These are phyloP conservation scores for Linurgus olivaceus DNA, from an alignment of 2,797 vertebrate genomes.

Conservation along the genomic window DNA sequence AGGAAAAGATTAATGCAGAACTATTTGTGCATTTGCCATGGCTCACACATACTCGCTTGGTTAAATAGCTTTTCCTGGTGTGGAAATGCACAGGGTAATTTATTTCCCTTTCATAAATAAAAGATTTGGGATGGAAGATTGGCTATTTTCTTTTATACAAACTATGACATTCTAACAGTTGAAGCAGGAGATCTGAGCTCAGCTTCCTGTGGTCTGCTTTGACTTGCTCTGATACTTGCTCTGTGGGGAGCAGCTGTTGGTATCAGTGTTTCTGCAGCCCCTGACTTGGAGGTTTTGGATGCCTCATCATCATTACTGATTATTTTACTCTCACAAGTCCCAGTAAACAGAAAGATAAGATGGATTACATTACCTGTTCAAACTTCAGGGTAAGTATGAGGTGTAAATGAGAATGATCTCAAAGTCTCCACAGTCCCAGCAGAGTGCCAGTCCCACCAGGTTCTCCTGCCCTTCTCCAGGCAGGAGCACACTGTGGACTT, in stretches of 20 bases:
- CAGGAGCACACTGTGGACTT: background rate
- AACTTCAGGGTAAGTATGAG: background rate
- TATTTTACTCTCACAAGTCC: background rate
- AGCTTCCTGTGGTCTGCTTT: background rate
- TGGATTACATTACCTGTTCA: background rate
- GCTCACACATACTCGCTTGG: slow-evolving; percentile 26
- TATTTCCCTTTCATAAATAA: slow-evolving; percentile 64
- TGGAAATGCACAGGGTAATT: slow-evolving; percentile 43
- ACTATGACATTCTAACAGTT: background rate
- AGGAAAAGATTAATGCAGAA: slow-evolving; percentile 52
- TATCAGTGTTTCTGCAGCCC: background rate
- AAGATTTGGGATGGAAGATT: slow-evolving; percentile 54
- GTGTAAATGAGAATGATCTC: background rate
- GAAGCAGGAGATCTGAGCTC: background rate
- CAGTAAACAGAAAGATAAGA: background rate
- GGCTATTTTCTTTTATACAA: slow-evolving; percentile 44
- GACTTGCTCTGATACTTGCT: background rate
- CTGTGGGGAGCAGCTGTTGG: background rate
- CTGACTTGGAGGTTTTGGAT: background rate
- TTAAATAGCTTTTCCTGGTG: slow-evolving; percentile 60
- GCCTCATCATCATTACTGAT: background rate
- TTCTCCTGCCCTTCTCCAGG: background rate
- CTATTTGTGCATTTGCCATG: slow-evolving; percentile 45
- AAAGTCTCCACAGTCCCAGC: background rate
- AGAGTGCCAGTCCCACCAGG: background rate